Evolutionary conservation across 2,797 vertebrate species (phyloP), one percentile per base, ranked within the genome.

Genomic region (Natrix natrix): DNA sequence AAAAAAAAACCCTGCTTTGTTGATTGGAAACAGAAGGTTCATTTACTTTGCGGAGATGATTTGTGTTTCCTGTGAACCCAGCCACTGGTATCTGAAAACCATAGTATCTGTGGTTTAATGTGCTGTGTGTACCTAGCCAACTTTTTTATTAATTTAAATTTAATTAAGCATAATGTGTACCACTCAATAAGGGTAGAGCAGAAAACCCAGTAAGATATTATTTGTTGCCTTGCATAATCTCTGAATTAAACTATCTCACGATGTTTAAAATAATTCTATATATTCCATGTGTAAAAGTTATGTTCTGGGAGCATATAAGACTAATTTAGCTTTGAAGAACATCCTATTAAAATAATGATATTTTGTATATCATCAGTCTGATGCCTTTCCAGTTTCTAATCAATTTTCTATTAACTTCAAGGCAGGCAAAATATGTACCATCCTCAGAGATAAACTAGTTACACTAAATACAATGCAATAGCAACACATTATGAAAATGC

Each of bases 311-410:
- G 10, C 5, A 43, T 60, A 89, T 1, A 3, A 63, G 93, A 94
- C 87, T 92, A 95, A 95, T 94, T 91, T 91, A 90, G 54, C 22
- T 32, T 87, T n/a, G 37, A 92, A 12, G 55, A 0, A 94, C 32
- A 32, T 32, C 55, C 3, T 56, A 90, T 32, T 43, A 86, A 94
- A 95, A 66, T 28, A 95, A 92, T 93, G 54, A 56, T 3, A 60
- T 63, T 93, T 93, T 91, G 56, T 89, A 94, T 24, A 69, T 91
- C 90, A 90, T 92, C 90, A 91, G 37, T 55, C 87, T 93, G 54
- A 63, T 86, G 74, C 89, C 0, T 61, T 90, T n/a, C 78, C 66
- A 0, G 66, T 93, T 92, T 86, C 87, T 37, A 93, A 92, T 91
- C 95, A 92, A 87, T 90, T 94, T 26, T 20, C 91, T 1, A 12